Conservation (phyloP, 2,888 invertebrate genomes). For the Drosophila kuntzei region DNA sequence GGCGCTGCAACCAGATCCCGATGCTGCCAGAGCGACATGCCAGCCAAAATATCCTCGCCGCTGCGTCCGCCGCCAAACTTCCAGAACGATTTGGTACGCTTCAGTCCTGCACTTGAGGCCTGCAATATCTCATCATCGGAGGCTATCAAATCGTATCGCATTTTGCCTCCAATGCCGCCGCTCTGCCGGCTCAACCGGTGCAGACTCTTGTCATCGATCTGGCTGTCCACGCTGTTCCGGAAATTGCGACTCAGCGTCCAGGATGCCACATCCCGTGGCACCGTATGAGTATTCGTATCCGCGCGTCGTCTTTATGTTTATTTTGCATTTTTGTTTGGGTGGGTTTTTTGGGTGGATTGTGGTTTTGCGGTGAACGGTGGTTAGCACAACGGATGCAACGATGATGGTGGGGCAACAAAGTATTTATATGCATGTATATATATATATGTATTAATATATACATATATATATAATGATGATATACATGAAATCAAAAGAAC, state of each 20-base stretch:
- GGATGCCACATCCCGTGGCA: conserved; percentile 82
- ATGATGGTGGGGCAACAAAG: conserved; percentile 64
- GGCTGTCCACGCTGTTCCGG: conserved; percentile 83
- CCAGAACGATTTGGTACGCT: conserved; percentile 94
- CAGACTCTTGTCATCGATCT: conserved; percentile 82
- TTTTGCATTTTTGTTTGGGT: conserved; percentile 11
- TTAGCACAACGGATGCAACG: conserved; percentile 66
- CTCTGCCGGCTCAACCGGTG: conserved; percentile 71
- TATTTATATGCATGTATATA: conserved; percentile 27
- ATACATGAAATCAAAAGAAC: conserved; percentile 75
- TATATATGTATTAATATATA: conserved; percentile 1
- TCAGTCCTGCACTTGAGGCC: conserved; percentile 88
- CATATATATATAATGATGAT: conserved; percentile 42
- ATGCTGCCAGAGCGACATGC: conserved; percentile 95
- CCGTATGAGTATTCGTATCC: conserved; percentile 81
- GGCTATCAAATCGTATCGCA: conserved; percentile 83
- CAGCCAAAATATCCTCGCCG: conserved; percentile 92
- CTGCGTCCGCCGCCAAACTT: conserved; percentile 89
- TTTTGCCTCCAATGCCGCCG: conserved; percentile 64
- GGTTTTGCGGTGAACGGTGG: conserved; percentile 37
- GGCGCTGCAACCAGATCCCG: conserved; percentile 90
- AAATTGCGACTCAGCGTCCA: conserved; percentile 84
- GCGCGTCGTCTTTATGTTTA: conserved; percentile 70
- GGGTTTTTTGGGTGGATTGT: conserved; percentile 19
- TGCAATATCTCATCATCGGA: conserved; percentile 84